These are phyloP conservation scores for Ophonus ardosiacus DNA, from an alignment of 2,888 invertebrate genomes.

Conservation along the genomic window DNA sequence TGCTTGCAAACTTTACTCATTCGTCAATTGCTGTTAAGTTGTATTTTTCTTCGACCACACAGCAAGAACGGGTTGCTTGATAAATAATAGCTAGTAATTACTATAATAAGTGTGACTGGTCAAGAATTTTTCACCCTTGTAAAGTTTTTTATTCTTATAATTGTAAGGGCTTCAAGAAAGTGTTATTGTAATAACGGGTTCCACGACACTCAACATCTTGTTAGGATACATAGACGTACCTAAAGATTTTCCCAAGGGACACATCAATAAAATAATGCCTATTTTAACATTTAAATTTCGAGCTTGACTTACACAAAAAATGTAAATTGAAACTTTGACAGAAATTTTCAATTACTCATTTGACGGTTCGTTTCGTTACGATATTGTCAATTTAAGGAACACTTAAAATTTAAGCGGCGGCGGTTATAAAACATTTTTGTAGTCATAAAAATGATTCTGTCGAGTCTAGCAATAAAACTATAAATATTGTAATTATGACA, in stretches of 20 bases:
- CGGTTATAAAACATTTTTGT: too few relatives aligned
- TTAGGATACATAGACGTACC: constrained; percentile 45
- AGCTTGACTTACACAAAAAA: too few relatives aligned
- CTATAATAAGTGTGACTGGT: constrained; percentile 57
- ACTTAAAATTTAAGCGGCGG: too few relatives aligned
- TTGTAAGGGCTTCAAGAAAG: constrained; percentile 48
- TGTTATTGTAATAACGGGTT: constrained; percentile 52
- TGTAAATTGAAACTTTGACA: too few relatives aligned
- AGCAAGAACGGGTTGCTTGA: constrained; percentile 21
- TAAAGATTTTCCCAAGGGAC: neutral
- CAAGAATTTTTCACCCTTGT: constrained; percentile 50
- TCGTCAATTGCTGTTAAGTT: constrained; percentile 38
- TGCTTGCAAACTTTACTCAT: constrained; percentile 30
- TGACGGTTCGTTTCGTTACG: too few relatives aligned
- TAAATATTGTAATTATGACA: too few relatives aligned
- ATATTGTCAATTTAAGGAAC: too few relatives aligned
- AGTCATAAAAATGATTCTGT: too few relatives aligned
- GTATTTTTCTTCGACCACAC: constrained; percentile 36
- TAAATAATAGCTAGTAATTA: constrained; percentile 53
- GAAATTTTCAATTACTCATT: too few relatives aligned
- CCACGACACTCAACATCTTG: constrained; percentile 52
- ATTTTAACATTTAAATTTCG: too few relatives aligned
- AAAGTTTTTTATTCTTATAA: constrained; percentile 50
- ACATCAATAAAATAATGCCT: too few relatives aligned
- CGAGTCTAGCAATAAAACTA: too few relatives aligned